Conservation (phyloP, 1,140 invertebrate species). For the Battus philenor region DNA sequence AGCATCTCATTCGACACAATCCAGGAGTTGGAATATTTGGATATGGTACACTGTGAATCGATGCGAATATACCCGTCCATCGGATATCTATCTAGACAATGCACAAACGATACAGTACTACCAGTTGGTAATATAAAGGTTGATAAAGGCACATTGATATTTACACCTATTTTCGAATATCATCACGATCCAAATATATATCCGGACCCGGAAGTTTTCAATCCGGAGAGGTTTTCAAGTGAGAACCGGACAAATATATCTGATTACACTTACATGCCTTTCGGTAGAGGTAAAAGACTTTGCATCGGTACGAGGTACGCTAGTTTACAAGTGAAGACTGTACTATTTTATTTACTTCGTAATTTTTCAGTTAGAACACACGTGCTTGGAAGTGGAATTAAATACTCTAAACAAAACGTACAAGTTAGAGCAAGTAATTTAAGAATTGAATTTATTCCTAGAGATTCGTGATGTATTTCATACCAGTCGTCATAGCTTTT, state of each 20-base stretch:
- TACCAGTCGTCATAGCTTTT: no score
- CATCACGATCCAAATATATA: constrained; percentile 19
- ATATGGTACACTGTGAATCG: constrained; percentile 16
- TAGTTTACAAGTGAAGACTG: constrained; percentile 6
- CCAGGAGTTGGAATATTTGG: constrained; percentile 13
- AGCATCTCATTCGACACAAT: constrained; percentile 4
- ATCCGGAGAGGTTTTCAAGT: constrained; percentile 20
- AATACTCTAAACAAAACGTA: constrained; percentile 4
- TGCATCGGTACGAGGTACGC: constrained; percentile 8
- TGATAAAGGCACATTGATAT: background rate
- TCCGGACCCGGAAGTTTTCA: constrained; percentile 22
- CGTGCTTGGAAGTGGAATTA: background rate
- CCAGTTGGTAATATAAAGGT: constrained; percentile 19
- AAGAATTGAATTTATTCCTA: constrained; percentile 3
- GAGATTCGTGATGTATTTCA: no score
- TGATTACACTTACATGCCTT: constrained; percentile 16
- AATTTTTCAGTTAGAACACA: constrained; percentile 7
- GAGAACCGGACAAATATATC: constrained; percentile 10
- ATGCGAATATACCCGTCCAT: constrained; percentile 16
- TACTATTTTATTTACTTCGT: constrained; percentile 4
- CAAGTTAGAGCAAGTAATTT: constrained; percentile 7
- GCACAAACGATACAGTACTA: constrained; percentile 10
- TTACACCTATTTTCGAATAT: constrained; percentile 17
- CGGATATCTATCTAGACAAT: constrained; percentile 13
- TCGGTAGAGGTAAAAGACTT: constrained; percentile 14